These are phyloP conservation scores for Lacanobia oleracea DNA, from an alignment of 2,888 invertebrate species.

Conservation along the genomic window DNA sequence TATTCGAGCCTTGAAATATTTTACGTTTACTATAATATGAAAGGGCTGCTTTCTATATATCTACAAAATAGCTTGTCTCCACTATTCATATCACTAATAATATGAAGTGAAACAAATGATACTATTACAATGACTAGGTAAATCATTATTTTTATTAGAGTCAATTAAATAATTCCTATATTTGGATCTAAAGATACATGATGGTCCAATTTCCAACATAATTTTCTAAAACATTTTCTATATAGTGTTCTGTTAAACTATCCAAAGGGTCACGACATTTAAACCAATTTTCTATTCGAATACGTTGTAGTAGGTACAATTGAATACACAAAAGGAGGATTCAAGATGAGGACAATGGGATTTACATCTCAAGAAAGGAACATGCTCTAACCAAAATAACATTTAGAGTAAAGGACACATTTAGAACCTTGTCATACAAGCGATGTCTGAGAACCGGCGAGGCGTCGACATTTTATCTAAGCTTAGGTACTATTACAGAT, in stretches of 20 bases:
- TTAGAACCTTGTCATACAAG: constrained; percentile 52
- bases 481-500: constrained; percentile 7
- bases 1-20: constrained; percentile 11
- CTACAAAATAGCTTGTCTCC: not conserved
- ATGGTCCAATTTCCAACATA: constrained; percentile 24
- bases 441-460: constrained; percentile 29
- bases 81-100: constrained; percentile 24
- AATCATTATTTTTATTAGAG: constrained; percentile 18
- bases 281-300: constrained; percentile 37
- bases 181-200: constrained; percentile 35
- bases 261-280: constrained; percentile 23
- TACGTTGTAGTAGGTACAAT: constrained; percentile 24
- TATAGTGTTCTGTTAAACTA: constrained; percentile 7
- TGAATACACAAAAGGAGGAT: constrained; percentile 29
- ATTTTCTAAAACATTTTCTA: constrained; percentile 37
- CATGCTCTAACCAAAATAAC: constrained; percentile 56
- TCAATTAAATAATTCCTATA: constrained; percentile 26
- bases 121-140: constrained; percentile 21
- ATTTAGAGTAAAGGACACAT: constrained; percentile 53
- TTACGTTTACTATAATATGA: constrained; percentile 1
- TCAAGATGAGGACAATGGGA: constrained; percentile 42
- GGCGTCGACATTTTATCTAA: constrained; percentile 22
- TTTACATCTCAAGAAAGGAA: constrained; percentile 48
- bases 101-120: constrained; percentile 18
- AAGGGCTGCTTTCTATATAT: constrained; percentile 7